A percentile compares a stretch with the other conserved stretches of the same genome.
Conservation (phyloP, 2,797 vertebrate genomes). For the Sebastes nivosus region DNA sequence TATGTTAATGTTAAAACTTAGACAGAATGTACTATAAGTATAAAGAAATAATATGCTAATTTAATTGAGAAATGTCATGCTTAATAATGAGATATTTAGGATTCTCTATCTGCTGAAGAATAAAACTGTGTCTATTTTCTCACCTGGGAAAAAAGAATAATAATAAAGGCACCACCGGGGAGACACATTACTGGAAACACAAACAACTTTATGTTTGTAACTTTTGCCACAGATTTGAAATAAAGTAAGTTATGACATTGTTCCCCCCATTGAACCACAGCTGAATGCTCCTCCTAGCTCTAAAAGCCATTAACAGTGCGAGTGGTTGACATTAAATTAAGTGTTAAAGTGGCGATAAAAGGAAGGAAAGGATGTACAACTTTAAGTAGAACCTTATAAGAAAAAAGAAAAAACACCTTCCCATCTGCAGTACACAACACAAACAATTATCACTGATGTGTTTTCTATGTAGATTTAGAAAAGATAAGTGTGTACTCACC, state of each 20-base stretch:
- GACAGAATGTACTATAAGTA: too few species aligned
- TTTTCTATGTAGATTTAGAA: not conserved
- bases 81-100: too few species aligned
- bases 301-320: not conserved
- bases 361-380: not conserved
- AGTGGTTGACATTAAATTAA: not conserved
- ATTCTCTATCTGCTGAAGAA: too few species aligned
- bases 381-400: not conserved
- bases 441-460: not conserved
- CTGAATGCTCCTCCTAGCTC: not conserved
- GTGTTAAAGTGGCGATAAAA: not conserved
- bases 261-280: not conserved
- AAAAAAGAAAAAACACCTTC: not conserved
- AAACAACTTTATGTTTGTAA: not conserved
- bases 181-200: not conserved
- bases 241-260: not conserved
- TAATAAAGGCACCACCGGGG: not conserved
- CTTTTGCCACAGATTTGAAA: not conserved
- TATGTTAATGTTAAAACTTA: too few species aligned
- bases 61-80: too few species aligned
- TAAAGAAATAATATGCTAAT: too few species aligned
- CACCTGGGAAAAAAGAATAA: too few species aligned
- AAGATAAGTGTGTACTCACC: conserved; percentile 64
- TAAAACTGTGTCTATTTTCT: too few species aligned
- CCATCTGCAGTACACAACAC: not conserved